Evolutionary conservation across 1,140 invertebrate species (phyloP).

Genomic region (Oryctes rhinoceros): DNA sequence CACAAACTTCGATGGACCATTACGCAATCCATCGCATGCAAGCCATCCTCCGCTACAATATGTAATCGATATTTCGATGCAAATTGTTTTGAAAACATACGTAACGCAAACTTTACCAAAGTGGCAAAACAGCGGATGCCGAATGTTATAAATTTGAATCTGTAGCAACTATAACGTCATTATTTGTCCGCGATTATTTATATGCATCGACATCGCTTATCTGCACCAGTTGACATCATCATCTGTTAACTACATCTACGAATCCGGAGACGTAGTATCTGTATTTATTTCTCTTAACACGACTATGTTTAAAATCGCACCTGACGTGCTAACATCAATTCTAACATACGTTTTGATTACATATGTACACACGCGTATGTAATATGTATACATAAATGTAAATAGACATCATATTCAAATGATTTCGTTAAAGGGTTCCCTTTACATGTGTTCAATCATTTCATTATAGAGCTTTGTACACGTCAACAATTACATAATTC

Average conservation of each 20-base stretch:
- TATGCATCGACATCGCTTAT: neutral
- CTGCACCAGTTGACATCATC: neutral
- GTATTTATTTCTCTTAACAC: slow-evolving; percentile 9
- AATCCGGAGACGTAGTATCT: neutral
- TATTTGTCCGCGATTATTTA: neutral
- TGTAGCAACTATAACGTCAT: neutral
- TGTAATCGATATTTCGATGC: no score
- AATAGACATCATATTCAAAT: neutral
- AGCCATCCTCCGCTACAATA: no score
- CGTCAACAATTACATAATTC: no score
- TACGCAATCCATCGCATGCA: neutral
- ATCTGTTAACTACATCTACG: neutral
- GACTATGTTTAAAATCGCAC: slow-evolving; percentile 17
- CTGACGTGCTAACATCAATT: slow-evolving; percentile 5
- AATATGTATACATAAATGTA: slow-evolving; percentile 1
- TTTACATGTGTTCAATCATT: no score
- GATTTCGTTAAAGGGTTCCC: no score
- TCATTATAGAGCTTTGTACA: no score
- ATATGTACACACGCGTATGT: neutral
- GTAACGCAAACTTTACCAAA: neutral
- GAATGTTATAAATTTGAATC: neutral
- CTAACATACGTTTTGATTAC: neutral
- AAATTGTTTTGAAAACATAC: no score
- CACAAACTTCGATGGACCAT: neutral
- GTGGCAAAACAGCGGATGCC: no score